Percentiles rank a stretch among this genome's conserved stretches.
Evolutionary conservation across 2,113 vertebrate species (phyloP).

Genomic region (Mustelus asterias): DNA sequence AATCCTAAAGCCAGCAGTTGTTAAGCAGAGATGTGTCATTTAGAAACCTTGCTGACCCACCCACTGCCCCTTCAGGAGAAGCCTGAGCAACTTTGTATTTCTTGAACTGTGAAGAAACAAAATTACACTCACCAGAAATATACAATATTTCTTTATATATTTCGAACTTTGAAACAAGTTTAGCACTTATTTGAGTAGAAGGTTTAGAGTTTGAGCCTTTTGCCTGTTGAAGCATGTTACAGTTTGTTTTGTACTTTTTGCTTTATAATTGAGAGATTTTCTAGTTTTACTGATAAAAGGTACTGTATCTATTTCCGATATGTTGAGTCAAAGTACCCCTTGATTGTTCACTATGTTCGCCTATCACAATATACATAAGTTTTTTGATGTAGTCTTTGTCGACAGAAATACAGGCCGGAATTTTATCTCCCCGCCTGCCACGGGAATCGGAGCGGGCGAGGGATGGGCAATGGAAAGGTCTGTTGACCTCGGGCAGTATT

Average conservation of each 20-base stretch:
- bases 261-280: neutral
- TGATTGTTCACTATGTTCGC: neutral
- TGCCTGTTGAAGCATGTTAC: neutral
- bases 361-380: neutral
- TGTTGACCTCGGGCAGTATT: too few relatives aligned
- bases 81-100: neutral
- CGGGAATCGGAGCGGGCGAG: too few relatives aligned
- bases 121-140: neutral
- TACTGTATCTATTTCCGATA: neutral
- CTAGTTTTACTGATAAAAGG: neutral
- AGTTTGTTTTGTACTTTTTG: neutral
- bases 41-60: neutral
- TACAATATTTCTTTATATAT: neutral
- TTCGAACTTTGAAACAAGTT: neutral
- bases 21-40: neutral
- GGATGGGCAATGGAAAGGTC: too few relatives aligned
- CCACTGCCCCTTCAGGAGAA: neutral
- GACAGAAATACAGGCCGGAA: neutral
- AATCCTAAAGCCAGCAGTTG: neutral
- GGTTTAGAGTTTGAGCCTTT: neutral
- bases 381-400: neutral
- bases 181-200: neutral
- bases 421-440: too few relatives aligned
- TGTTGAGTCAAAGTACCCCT: neutral
- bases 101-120: neutral